A percentile compares a stretch with the other conserved stretches of the same genome.
Evolutionary conservation across 92 coral and sea anemone species (phyloP).

Genomic region (Parazoanthus swiftii): DNA sequence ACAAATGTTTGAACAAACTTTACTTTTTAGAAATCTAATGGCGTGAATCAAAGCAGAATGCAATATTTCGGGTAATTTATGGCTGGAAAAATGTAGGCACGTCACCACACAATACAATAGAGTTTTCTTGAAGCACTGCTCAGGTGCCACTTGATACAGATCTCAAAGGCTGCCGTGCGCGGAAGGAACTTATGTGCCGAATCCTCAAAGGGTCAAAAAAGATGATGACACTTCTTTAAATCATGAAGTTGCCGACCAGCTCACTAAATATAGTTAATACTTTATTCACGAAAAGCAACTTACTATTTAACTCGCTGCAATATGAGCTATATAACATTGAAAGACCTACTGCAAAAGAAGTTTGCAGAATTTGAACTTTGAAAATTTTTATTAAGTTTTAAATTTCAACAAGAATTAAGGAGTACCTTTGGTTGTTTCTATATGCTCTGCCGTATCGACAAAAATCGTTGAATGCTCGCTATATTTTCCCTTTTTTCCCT

Average conservation of each 20-base stretch:
- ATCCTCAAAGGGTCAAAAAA: not conserved
- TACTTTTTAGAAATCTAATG: too few relatives aligned
- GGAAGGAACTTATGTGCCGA: not conserved
- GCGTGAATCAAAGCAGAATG: too few relatives aligned
- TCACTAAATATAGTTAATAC: not conserved
- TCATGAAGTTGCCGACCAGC: not conserved
- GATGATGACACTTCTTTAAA: not conserved
- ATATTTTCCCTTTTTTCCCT: not conserved
- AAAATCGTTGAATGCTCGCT: not conserved
- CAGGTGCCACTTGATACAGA: not conserved
- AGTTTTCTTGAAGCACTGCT: not conserved
- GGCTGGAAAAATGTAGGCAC: not conserved
- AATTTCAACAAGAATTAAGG: not conserved
- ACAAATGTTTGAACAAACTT: too few relatives aligned
- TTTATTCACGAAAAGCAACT: not conserved
- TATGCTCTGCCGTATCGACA: not conserved
- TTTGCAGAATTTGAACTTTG: not conserved
- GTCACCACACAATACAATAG: not conserved
- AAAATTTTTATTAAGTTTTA: not conserved
- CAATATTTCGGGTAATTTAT: too few relatives aligned
- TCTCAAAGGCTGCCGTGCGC: constrained; percentile 24
- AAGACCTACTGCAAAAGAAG: not conserved
- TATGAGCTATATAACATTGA: not conserved
- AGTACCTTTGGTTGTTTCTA: not conserved
- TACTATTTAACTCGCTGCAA: not conserved